Percentiles rank a stretch among this genome's conserved stretches.
These are phyloP conservation scores for sheep (Ovis aries) DNA, from an alignment of 2,113 vertebrate species.

Conservation along the genomic window DNA sequence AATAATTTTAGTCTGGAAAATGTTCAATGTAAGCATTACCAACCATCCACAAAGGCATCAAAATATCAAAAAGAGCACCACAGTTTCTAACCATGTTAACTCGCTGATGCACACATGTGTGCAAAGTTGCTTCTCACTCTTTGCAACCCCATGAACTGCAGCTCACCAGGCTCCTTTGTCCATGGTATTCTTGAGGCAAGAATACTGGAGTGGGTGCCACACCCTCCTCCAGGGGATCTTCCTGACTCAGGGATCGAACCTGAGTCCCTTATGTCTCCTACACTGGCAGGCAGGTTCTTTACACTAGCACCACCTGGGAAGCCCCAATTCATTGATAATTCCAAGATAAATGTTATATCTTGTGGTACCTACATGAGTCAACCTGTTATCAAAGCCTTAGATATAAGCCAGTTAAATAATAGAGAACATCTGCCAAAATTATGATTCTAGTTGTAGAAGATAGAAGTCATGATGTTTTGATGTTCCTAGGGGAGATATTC, in stretches of 20 bases:
- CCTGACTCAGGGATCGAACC: not conserved
- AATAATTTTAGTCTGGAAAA: constrained; percentile 16
- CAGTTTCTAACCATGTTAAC: not conserved
- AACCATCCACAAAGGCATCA: not conserved
- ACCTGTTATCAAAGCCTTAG: not conserved
- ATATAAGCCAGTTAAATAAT: not conserved
- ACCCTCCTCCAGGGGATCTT: not conserved
- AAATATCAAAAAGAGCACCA: not conserved
- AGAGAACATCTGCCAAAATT: not conserved
- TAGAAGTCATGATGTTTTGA: not conserved
- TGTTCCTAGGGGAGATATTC: not conserved
- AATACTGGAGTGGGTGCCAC: not conserved
- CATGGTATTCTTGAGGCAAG: not conserved
- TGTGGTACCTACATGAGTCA: not conserved
- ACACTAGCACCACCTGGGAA: not conserved
- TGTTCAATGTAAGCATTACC: not conserved
- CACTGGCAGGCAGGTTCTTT: not conserved
- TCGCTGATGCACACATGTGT: not conserved
- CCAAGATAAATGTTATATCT: not conserved
- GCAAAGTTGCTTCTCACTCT: not conserved
- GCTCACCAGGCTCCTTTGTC: not conserved
- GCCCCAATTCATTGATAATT: not conserved
- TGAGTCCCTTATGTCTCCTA: not conserved
- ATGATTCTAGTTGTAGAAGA: not conserved
- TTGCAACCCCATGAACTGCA: not conserved